A percentile compares a stretch with the other conserved stretches of the same genome.
phyloP scores from a whole-genome alignment of 2,113 vertebrate species.

The Oreochromis spilurus region DNA sequence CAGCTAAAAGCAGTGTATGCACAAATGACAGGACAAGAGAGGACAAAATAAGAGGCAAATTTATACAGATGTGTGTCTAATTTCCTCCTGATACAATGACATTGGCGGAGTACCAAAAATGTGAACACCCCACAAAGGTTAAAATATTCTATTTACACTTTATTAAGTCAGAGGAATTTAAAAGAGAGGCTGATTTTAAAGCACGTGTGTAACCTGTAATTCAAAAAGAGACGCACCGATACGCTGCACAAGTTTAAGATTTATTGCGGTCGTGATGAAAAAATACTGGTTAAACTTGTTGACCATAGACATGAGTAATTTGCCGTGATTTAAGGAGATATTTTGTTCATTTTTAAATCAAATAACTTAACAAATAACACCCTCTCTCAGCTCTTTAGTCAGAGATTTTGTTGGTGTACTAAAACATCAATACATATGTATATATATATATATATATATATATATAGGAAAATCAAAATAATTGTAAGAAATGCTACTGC shows the following conservation, averaged over 20 bases:
- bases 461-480: background rate
- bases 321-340: background rate
- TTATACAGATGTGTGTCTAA: background rate
- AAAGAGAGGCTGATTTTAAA: background rate
- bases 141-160: background rate
- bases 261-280: background rate
- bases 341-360: background rate
- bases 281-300: background rate
- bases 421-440: rapidly evolving
- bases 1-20: background rate
- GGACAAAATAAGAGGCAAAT: background rate
- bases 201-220: background rate
- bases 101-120: background rate
- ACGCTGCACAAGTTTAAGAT: background rate
- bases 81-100: background rate
- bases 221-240: background rate
- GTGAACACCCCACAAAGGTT: background rate
- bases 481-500: background rate
- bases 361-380: background rate
- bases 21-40: background rate
- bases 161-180: background rate
- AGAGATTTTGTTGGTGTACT: background rate
- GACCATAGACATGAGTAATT: background rate
- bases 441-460: background rate
- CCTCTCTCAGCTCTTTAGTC: background rate